Conservation (phyloP, 2,113 vertebrate species). For the Malurus cyaneus region DNA sequence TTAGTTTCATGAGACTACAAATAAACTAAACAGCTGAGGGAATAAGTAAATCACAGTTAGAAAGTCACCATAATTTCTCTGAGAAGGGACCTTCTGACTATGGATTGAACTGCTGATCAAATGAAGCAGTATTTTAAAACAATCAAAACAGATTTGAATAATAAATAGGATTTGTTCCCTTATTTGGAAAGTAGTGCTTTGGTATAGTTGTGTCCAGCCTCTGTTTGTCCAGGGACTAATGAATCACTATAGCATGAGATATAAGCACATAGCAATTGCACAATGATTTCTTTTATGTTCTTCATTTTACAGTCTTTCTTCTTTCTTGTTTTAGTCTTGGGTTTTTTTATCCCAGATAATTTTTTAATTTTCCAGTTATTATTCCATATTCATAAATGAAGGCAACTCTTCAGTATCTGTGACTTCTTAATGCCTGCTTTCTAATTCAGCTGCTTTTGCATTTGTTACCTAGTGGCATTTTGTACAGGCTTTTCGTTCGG, state of each 20-base stretch:
- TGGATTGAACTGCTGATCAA: background rate
- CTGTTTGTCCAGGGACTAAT: background rate
- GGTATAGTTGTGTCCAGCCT: background rate
- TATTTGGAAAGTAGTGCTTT: background rate
- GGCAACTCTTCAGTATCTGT: background rate
- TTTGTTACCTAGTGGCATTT: background rate
- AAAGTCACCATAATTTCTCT: background rate
- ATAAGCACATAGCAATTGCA: background rate
- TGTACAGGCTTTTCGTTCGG: background rate
- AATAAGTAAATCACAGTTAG: background rate
- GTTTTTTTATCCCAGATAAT: background rate
- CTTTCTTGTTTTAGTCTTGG: background rate
- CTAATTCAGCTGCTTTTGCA: background rate
- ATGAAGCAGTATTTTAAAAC: background rate
- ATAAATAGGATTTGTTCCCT: background rate
- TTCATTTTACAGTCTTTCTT: background rate
- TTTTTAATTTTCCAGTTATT: background rate
- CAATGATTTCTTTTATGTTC: background rate
- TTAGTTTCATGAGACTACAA: background rate
- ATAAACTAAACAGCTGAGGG: background rate
- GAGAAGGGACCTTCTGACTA: background rate
- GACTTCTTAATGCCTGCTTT: background rate
- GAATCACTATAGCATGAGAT: background rate
- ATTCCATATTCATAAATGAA: background rate
- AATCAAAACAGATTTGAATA: background rate